These are phyloP conservation scores for Andrena trimmerana DNA, from an alignment of 2,888 invertebrate genomes.

Conservation along the genomic window DNA sequence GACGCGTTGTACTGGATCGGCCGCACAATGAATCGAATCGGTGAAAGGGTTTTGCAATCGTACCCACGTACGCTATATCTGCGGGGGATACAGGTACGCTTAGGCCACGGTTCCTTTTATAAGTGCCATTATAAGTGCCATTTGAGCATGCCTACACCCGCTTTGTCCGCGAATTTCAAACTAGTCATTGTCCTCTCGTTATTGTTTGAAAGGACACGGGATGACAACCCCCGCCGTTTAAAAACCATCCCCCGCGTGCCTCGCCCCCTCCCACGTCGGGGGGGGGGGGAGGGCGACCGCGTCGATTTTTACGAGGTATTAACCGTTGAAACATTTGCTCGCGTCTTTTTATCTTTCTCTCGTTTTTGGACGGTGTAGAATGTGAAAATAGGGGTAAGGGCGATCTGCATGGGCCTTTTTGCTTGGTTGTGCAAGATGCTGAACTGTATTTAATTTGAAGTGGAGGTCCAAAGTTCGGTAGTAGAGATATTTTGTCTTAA, in stretches of 20 bases:
- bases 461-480: too few species aligned
- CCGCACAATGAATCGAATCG: conserved; percentile 55
- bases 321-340: conserved; percentile 7
- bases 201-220: conserved; percentile 65
- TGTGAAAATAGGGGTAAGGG: not conserved
- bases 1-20: conserved; percentile 63
- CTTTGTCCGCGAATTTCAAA: conserved; percentile 66
- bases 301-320: conserved; percentile 35
- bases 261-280: not conserved
- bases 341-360: not conserved
- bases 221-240: conserved; percentile 58
- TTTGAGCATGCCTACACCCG: conserved; percentile 58
- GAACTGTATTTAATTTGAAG: too few species aligned
- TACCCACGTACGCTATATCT: conserved; percentile 55
- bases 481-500: too few species aligned
- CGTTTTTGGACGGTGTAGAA: too few species aligned
- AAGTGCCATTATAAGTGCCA: conserved; percentile 65
- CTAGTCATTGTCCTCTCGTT: conserved; percentile 70
- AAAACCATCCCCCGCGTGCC: conserved; percentile 38
- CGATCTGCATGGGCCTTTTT: too few species aligned
- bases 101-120: conserved; percentile 50
- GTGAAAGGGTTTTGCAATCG: conserved; percentile 68
- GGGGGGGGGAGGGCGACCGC: not conserved
- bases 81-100: conserved; percentile 61
- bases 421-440: too few species aligned